Conservation (phyloP, 2,797 vertebrate genomes). For the Acrocephalus scirpaceus region DNA sequence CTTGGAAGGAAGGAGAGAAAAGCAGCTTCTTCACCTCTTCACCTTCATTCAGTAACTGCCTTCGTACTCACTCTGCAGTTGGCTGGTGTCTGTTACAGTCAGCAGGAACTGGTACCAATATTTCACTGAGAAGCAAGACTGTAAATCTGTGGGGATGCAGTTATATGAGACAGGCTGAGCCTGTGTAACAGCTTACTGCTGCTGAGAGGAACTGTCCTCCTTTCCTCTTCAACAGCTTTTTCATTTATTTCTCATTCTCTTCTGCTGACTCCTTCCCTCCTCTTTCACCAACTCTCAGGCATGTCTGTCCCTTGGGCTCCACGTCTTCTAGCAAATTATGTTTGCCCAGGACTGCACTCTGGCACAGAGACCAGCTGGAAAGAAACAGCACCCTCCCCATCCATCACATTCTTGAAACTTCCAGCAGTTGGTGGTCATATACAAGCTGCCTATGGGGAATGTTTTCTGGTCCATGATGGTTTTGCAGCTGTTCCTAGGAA, state of each 20-base stretch:
- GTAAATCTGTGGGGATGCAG: background rate
- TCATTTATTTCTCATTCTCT: background rate
- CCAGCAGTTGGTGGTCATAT: background rate
- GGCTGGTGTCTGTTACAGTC: background rate
- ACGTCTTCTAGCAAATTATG: background rate
- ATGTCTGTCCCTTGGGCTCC: background rate
- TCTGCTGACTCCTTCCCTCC: background rate
- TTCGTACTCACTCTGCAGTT: background rate
- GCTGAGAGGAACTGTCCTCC: background rate
- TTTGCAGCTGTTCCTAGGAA: conserved; percentile 36
- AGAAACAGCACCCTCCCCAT: background rate
- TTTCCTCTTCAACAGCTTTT: background rate
- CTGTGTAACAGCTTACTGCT: background rate
- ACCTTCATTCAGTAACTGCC: background rate
- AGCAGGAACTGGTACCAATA: background rate
- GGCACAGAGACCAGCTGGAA: background rate
- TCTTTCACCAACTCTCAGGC: background rate
- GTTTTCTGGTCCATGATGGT: background rate
- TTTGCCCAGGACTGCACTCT: background rate
- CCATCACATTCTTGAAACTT: background rate
- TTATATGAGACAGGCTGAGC: background rate
- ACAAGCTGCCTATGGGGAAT: background rate
- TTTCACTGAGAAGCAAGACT: background rate
- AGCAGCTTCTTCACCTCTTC: background rate
- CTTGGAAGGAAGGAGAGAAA: background rate